Base-by-base conservation (phyloP, 2,113 vertebrate species). In the Ictalurus punctatus region DNA sequence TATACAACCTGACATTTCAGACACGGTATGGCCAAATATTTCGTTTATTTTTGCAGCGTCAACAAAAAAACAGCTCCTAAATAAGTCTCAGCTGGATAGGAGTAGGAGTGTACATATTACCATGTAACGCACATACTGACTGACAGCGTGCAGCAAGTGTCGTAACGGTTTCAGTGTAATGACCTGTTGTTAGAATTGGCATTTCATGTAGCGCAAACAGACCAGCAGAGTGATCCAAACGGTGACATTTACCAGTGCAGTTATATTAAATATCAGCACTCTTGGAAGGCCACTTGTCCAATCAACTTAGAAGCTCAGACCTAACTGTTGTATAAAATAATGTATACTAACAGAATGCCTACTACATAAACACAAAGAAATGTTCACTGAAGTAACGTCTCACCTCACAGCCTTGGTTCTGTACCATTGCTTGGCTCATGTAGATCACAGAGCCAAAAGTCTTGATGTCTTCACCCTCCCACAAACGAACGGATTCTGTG, bases 391-490 rank as follows among this genome's bases (percentile, higher is more conserved):
- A 94, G 93, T 83, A 93, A 91, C 54, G 63, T 37, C 88, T 92
- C 95, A 97, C 97, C 94, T 98, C 97, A 69, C 95, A 98, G 83
- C 97, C 97, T 52, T 97, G 96, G 90, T 95, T 97, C 90, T 97
- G 97, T 78, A 99, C 97, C 93, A 98, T 93, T 91, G 97, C 97
- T 92, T 99, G 98, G 52, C 98, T 99, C 98, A 99, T 98, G 93
- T 97, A 97, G 83, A 98, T 94, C n/a, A 99, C 97, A 2, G 91
- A 96, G 90, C 98, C 98, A 86, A 99, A 94, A 0, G 97, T 97
- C 94, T 97, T 97, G 84, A 99, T 99, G 92, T 97, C 97, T 0
- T 99, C 98, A 0, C 98, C 98, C 92, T 99, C 98, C 98, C 98
- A 99, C 91, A 97, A 96, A 2, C 97, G 96, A 93, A 99, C 98